These are phyloP conservation scores for Botia kubotai DNA, from an alignment of 2,797 vertebrate species.

Conservation along the genomic window DNA sequence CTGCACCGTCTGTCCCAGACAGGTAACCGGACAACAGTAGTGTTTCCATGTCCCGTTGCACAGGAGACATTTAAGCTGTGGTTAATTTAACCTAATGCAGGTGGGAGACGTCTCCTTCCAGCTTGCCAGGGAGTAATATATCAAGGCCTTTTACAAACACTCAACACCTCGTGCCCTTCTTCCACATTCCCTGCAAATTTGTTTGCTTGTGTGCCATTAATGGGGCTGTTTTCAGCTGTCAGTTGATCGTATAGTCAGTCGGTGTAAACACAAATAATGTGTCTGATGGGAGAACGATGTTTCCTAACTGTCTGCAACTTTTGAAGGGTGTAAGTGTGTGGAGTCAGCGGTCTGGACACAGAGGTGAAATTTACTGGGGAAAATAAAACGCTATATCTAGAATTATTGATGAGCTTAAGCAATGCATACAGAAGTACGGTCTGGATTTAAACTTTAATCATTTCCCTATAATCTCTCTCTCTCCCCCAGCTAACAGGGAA, in stretches of 20 bases:
- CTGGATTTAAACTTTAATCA: slow-evolving; percentile 27
- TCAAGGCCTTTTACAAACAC: background rate
- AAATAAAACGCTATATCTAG: background rate
- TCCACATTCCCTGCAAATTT: background rate
- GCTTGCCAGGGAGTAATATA: slow-evolving; percentile 18
- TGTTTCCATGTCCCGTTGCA: slow-evolving; percentile 58
- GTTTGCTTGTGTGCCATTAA: background rate
- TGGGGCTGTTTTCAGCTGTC: background rate
- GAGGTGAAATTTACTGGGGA: slow-evolving; percentile 7
- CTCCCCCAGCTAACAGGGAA: background rate
- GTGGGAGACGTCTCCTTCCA: slow-evolving; percentile 57
- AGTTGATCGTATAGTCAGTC: slow-evolving; percentile 5
- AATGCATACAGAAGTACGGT: background rate
- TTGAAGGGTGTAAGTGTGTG: background rate
- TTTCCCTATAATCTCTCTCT: slow-evolving; percentile 20
- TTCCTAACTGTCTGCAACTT: background rate
- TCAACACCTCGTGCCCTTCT: slow-evolving; percentile 7
- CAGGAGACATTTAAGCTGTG: slow-evolving; percentile 72
- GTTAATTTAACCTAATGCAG: slow-evolving; percentile 71
- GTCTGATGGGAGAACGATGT: background rate
- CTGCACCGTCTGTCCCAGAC: slow-evolving; percentile 51
- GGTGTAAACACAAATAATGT: slow-evolving; percentile 7
- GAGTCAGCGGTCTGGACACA: background rate
- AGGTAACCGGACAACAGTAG: slow-evolving; percentile 81
- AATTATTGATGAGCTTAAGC: slow-evolving; percentile 4